phyloP scores from a whole-genome alignment of 2,797 vertebrate species.

The Lindbergichthys nudifrons region DNA sequence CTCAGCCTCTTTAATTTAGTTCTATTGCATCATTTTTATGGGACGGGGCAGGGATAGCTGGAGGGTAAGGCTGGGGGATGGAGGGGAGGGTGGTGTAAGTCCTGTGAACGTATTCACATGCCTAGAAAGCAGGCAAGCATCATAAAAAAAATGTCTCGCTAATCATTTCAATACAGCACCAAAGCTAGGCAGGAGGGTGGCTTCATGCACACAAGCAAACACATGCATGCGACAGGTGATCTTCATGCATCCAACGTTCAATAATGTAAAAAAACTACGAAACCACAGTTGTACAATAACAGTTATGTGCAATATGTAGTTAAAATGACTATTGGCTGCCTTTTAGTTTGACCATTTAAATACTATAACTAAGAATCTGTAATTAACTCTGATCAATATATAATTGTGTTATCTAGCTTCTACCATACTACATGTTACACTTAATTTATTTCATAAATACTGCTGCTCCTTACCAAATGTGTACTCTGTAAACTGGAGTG shows the following conservation, averaged over 20 bases:
- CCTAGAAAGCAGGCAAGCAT: constrained; percentile 70
- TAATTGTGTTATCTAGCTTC: too few species aligned
- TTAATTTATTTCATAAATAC: too few species aligned
- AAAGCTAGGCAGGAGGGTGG: constrained; percentile 48
- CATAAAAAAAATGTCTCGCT: constrained; percentile 77
- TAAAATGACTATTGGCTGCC: too few species aligned
- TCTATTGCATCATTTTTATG: constrained; percentile 76
- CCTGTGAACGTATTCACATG: constrained; percentile 74
- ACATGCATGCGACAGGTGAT: constrained; percentile 67
- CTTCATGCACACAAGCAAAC: constrained; percentile 56
- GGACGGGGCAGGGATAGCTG: constrained; percentile 68
- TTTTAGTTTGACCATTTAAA: too few species aligned
- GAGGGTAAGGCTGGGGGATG: constrained; percentile 69
- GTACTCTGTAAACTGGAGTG: too few species aligned
- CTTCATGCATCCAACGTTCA: constrained; percentile 27
- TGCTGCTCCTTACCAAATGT: too few species aligned
- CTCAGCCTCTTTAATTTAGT: constrained; percentile 72
- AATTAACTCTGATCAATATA: too few species aligned
- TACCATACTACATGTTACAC: too few species aligned
- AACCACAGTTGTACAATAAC: too few species aligned
- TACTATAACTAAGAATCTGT: too few species aligned
- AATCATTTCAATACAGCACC: constrained; percentile 80
- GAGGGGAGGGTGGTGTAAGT: constrained; percentile 63
- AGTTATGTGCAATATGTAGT: too few species aligned
- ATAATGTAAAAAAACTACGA: too few species aligned